Evolutionary conservation across 2,113 vertebrate species (phyloP).

Genomic region (Antechinus stuartii): DNA sequence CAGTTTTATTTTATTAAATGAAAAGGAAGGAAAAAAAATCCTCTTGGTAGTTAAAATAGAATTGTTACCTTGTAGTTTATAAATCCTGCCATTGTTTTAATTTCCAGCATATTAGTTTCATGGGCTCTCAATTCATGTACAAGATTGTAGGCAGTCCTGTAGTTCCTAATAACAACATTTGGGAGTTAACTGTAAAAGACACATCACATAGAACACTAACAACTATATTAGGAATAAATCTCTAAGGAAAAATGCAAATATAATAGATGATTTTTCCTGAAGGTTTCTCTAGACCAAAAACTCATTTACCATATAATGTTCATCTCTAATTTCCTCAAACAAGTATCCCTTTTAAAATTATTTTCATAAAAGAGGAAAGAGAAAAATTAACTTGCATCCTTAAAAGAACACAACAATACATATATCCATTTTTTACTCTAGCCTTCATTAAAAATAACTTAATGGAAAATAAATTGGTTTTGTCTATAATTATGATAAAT

Average conservation of each 20-base stretch:
- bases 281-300: slow-evolving; percentile 47
- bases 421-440: neutral
- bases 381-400: slow-evolving; percentile 25
- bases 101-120: slow-evolving; percentile 98
- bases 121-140: slow-evolving; percentile 96
- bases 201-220: slow-evolving; percentile 31
- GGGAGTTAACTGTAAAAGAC: slow-evolving; percentile 14
- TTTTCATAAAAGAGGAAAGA: neutral
- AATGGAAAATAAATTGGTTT: neutral
- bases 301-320: neutral
- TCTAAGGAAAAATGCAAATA: slow-evolving; percentile 33
- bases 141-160: slow-evolving; percentile 95
- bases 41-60: slow-evolving; percentile 47
- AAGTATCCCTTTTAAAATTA: neutral
- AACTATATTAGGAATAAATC: slow-evolving; percentile 46
- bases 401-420: neutral
- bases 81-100: slow-evolving; percentile 99
- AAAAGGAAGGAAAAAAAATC: slow-evolving; percentile 35
- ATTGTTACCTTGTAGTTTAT: slow-evolving; percentile 97
- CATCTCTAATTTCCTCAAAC: slow-evolving; percentile 31
- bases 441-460: slow-evolving; percentile 1
- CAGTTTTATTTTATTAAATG: neutral
- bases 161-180: slow-evolving; percentile 88
- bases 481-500: neutral
- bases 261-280: slow-evolving; percentile 12